Evolutionary conservation across 2,113 vertebrate species (phyloP), one percentile per base, ranked within the genome.

Genomic region (Notothenia rossii): DNA sequence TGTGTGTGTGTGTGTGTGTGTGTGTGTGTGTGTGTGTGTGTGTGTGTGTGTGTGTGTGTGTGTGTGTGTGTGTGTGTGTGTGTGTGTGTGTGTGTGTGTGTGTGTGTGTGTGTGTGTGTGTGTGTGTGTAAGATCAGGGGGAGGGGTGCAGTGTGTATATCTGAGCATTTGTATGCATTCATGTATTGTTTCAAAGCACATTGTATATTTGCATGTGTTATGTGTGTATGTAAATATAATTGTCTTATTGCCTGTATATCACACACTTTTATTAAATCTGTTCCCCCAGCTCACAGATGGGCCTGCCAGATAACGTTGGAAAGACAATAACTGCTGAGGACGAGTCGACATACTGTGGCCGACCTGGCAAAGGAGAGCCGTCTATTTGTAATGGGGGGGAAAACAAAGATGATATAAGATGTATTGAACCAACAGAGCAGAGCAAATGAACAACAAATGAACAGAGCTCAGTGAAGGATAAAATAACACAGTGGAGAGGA

Each of bases 361-460:
- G 87, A 68, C 83, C 87, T 89, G 86, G 85, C 93, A 87, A 70
- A 86, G 83, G 56, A 83, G 76, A 86, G 71, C 75, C 64, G 64
- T 69, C 84, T 89, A 75, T 79, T 91, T 88, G 87, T 89, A 86
- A 87, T 86, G 80, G 83, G 77, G 77, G 48, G 68, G 81, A 60
- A 85, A 81, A 87, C 86, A 84, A 85, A 76, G 55, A 92, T 91
- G 83, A 91, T 91, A 89, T 89, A 87, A 91, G 86, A 89, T 91
- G 83, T 92, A 91, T 94, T 93, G 92, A 94, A 90, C 93, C 90
- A 92, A 91, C 80, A 86, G 54, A 71, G 75, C 77, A 75, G 87
- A 92, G 88, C 90, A 92, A 92, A 92, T 92, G 87, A 93, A 93
- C 82, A 92, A 91, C 85, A 92, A 91, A 90, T 90, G 83, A 91